Evolutionary conservation across 2,797 vertebrate genomes (phyloP).

Genomic region (Gadopsis marmoratus): DNA sequence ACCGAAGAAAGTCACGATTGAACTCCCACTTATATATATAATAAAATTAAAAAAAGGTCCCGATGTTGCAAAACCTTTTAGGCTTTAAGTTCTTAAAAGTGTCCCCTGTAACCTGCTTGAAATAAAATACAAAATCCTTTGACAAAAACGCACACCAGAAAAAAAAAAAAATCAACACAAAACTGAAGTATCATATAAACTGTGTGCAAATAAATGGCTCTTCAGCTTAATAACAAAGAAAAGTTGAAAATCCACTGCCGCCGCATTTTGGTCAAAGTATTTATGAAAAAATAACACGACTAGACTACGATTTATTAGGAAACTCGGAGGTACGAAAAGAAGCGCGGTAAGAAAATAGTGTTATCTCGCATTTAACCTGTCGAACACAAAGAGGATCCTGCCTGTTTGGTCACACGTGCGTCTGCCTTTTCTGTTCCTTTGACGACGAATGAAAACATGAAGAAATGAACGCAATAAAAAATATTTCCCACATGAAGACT

Average conservation of each 20-base stretch:
- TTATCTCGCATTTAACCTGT: conserved; percentile 89
- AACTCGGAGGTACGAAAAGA: conserved; percentile 92
- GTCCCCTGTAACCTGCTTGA: conserved; percentile 2
- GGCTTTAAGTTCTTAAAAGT: conserved; percentile 27
- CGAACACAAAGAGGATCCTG: conserved; percentile 87
- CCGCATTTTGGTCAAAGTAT: conserved; percentile 76
- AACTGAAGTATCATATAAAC: conserved; percentile 44
- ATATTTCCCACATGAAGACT: conserved; percentile 67
- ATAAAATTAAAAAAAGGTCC: too few relatives aligned
- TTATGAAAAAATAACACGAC: conserved; percentile 87
- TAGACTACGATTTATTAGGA: conserved; percentile 91
- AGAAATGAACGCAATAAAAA: conserved; percentile 80
- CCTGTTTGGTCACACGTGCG: conserved; percentile 77
- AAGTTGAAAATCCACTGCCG: conserved; percentile 59
- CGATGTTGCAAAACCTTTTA: not conserved
- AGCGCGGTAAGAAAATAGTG: conserved; percentile 96
- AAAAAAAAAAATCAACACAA: conserved; percentile 1
- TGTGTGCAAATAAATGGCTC: conserved; percentile 68
- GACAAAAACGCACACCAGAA: conserved; percentile 45
- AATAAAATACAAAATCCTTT: conserved; percentile 17
- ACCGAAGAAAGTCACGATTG: conserved; percentile 2
- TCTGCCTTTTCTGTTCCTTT: conserved; percentile 84
- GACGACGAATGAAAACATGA: conserved; percentile 84
- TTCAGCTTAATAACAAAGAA: conserved; percentile 42
- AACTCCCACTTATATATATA: too few relatives aligned